Conservation (phyloP, 1,140 invertebrate species). For the Drosophila murphyi region DNA sequence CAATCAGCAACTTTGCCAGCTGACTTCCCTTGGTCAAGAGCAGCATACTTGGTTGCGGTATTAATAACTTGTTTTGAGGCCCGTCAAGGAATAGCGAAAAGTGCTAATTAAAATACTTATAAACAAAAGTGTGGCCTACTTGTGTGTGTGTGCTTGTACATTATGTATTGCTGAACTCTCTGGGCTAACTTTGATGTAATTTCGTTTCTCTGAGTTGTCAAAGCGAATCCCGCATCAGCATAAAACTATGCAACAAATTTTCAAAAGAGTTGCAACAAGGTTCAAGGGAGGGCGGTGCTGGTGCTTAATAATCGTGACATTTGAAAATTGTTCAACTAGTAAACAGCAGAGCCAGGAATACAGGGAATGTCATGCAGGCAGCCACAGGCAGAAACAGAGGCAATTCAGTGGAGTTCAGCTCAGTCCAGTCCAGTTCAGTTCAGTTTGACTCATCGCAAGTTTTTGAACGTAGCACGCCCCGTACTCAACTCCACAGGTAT, state of each 20-base stretch:
- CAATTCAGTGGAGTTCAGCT: conserved; percentile 16
- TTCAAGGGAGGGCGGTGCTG: neutral
- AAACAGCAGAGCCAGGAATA: conserved; percentile 5
- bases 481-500: neutral
- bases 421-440: conserved; percentile 37
- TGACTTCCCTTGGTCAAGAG: neutral
- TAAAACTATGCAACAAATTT: conserved; percentile 33
- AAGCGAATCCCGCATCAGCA: conserved; percentile 29
- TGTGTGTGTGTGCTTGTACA: conserved; percentile 4
- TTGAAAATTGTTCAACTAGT: conserved; percentile 40
- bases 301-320: conserved; percentile 51
- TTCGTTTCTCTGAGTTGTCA: conserved; percentile 35
- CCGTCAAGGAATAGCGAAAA: conserved; percentile 1
- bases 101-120: conserved; percentile 37
- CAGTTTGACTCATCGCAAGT: conserved; percentile 26
- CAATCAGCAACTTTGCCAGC: no score
- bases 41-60: neutral
- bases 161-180: conserved; percentile 13
- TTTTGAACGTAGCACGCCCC: conserved; percentile 8
- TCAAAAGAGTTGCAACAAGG: neutral
- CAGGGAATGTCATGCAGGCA: conserved; percentile 42
- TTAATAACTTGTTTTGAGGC: neutral
- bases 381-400: conserved; percentile 1
- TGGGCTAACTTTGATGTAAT: conserved; percentile 27
- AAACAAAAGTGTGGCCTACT: conserved; percentile 20